A percentile compares a stretch with the other conserved stretches of the same genome.
Evolutionary conservation across 2,888 invertebrate species (phyloP).

Genomic region (Artemia sinica): DNA sequence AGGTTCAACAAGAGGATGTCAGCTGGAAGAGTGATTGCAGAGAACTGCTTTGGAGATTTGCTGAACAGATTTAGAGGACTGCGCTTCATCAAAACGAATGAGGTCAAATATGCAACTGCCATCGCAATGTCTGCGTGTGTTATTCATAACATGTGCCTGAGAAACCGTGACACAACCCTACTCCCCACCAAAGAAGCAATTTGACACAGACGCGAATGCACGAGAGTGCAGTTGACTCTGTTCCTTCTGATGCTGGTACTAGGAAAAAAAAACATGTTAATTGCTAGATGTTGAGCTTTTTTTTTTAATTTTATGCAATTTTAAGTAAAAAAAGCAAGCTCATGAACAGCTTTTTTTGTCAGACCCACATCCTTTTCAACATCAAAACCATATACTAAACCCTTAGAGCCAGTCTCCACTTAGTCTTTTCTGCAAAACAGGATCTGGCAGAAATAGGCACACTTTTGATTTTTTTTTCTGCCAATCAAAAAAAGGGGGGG

Average conservation of each 20-base stretch:
- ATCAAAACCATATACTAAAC: too few relatives aligned
- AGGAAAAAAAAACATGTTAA: not conserved
- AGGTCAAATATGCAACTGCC: not conserved
- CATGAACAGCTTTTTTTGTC: too few relatives aligned
- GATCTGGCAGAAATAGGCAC: too few relatives aligned
- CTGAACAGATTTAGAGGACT: too few relatives aligned
- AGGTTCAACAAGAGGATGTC: constrained; percentile 5
- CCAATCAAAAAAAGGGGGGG: too few relatives aligned
- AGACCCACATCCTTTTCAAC: too few relatives aligned
- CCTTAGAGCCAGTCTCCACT: too few relatives aligned
- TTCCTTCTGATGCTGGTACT: constrained; percentile 9
- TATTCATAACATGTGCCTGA: constrained; percentile 1
- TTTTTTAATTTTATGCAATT: too few relatives aligned
- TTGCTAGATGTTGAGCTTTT: not conserved
- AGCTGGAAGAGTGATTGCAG: not conserved
- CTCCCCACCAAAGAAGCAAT: not conserved
- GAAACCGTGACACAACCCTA: not conserved
- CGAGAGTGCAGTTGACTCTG: not conserved
- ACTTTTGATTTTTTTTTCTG: too few relatives aligned
- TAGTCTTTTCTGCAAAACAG: too few relatives aligned
- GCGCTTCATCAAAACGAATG: too few relatives aligned
- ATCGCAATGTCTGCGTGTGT: not conserved
- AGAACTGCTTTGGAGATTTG: not conserved
- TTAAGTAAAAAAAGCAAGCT: too few relatives aligned
- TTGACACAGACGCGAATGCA: not conserved